Base-by-base conservation (phyloP, 2,113 vertebrate genomes). In the Elgaria multicarinata region DNA sequence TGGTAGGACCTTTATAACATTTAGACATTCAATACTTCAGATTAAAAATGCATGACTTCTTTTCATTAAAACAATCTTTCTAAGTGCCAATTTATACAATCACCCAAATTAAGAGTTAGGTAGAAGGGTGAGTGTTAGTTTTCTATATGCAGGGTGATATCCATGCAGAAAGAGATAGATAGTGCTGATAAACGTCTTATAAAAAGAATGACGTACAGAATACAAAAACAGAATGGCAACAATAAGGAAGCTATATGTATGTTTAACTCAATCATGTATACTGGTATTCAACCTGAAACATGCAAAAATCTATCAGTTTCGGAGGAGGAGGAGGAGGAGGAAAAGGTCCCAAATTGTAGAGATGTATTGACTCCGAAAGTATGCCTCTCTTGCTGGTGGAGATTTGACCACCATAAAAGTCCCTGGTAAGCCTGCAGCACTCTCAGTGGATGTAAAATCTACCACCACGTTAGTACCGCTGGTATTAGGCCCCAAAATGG, bases 41-140 rank as follows among this genome's bases (percentile, higher is more conserved):
- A 89, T 92, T 90, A 91, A 93, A 95, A 90, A 93, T 90, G 2
- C 83, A 79, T 89, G 92, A 72, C 58, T 86, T 92, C 36, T 26
- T 74, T 81, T 90, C 77, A 86, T 90, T 91, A 88, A 58, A 84
- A 83, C 46, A 69, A 44, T n/a, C 55, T 92, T 94, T 93, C 77
- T 85, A 85, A 53, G 46, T 28, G 46, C 76, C 76, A 42, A 1
- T 76, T 8, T 80, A 55, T 80, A 80, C 6, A 33, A 55, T n/a
- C 74, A 78, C 9, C 28, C 44, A 55, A 39, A 39, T 24, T n/a
- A 82, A 39, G 55, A 64, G 39, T 39, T n/a, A 64, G 55, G 55
- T 4, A 64, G 80, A 64, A 39, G 4, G 76, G 13, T 3, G 26
- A 55, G 55, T 36, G 53, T 36, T 39, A 36, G 50, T 81, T 58